Base-by-base conservation (phyloP, 2,888 invertebrate species). In the Tyria jacobaeae region DNA sequence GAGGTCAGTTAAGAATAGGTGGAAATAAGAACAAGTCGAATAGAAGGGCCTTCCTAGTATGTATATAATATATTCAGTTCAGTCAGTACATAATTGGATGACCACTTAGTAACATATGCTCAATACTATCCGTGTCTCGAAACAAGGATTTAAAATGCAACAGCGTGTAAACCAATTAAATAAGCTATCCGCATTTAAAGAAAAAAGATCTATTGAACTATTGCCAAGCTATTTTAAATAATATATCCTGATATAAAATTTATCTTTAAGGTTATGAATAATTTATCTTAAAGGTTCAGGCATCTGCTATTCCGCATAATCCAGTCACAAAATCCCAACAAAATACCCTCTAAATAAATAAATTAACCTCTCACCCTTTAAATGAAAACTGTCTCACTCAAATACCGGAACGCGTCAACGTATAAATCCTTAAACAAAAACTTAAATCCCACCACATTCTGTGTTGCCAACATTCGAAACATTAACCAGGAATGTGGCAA, bases 341-440 rank as follows among this genome's bases (percentile, higher is more conserved):
- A 60, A 69, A 65, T 59, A 57, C 34, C 34, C 51, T 53, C 35
- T 61, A 63, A 37, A 60, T 66, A 66, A 76, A 74, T 71, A 76
- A 76, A 66, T 74, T 71, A 75, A 65, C 57, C 64, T 73, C 70
- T 67, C 71, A 69, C 55, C 61, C 65, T 64, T 58, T 64, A 58
- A 62, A 63, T 53, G 61, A 55, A 62, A 66, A 64, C 62, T 74
- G 71, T 69, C 65, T 58, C n/a, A 37, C 63, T 64, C 60, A 65
- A 69, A 66, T 64, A 65, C 71, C 68, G 68, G 66, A 73, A 77
- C 67, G 49, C 60, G 73, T 76, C 71, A 68, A 62, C 74, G 64
- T 73, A 66, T 73, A 75, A 76, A 70, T 70, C 76, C 68, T 60
- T 57, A 44, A 58, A 57, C 73, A 79, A 75, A 79, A 79, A 75